phyloP scores from a whole-genome alignment of 2,888 invertebrate genomes.

The Laothoe populi region DNA sequence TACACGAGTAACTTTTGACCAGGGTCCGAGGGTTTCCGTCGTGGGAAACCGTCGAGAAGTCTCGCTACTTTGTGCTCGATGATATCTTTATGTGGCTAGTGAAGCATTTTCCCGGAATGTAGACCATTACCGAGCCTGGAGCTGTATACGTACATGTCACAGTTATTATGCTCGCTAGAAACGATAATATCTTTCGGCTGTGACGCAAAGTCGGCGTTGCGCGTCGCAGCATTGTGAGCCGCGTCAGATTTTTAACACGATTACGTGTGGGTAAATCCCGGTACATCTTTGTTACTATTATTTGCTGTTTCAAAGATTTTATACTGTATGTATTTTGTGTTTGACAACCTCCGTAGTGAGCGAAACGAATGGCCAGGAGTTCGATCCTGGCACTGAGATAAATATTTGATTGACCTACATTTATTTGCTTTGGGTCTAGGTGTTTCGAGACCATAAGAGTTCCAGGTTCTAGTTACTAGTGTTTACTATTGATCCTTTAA shows the following conservation, averaged over 20 bases:
- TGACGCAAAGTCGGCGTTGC: constrained; percentile 65
- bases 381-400: too few relatives aligned
- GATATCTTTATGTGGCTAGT: constrained; percentile 75
- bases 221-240: constrained; percentile 57
- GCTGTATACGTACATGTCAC: constrained; percentile 80
- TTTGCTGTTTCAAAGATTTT: constrained; percentile 30
- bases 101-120: constrained; percentile 77
- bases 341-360: too few relatives aligned
- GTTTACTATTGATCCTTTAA: too few relatives aligned
- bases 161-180: constrained; percentile 82
- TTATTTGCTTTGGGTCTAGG: background rate
- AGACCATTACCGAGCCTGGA: constrained; percentile 76
- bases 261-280: constrained; percentile 51
- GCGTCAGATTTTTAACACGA: constrained; percentile 66
- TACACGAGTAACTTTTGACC: constrained; percentile 70
- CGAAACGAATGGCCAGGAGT: too few relatives aligned
- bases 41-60: constrained; percentile 76
- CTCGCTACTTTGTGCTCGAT: constrained; percentile 59
- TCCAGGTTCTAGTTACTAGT: too few relatives aligned
- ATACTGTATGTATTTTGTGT: background rate
- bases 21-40: constrained; percentile 69
- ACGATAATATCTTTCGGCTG: constrained; percentile 77
- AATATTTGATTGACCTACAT: too few relatives aligned
- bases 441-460: too few relatives aligned
- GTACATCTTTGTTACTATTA: constrained; percentile 40